Conservation (phyloP, 1,140 invertebrate species). For the Drosophila serrata region DNA sequence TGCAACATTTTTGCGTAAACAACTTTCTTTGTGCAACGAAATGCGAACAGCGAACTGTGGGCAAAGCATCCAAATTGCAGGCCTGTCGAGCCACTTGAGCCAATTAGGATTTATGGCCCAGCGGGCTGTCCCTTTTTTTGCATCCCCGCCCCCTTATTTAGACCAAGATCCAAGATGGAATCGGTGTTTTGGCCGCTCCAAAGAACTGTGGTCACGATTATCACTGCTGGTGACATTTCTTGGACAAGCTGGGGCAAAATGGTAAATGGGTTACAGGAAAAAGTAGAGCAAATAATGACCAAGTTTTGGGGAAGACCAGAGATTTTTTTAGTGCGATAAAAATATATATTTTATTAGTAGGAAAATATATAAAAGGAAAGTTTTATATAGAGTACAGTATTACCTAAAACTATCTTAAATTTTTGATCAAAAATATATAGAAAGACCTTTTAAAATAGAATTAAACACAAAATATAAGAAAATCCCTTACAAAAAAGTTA, state of each 20-base stretch:
- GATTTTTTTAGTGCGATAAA: too few species aligned
- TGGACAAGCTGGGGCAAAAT: slow-evolving; percentile 3
- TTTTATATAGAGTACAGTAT: background rate
- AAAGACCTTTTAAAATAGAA: background rate
- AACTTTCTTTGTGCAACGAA: slow-evolving; percentile 72
- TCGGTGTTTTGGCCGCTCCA: background rate
- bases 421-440: background rate
- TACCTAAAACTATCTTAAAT: background rate
- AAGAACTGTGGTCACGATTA: slow-evolving; percentile 32
- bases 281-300: too few species aligned
- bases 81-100: slow-evolving; percentile 60
- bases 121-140: slow-evolving; percentile 18
- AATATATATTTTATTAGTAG: background rate
- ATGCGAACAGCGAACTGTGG: slow-evolving; percentile 41
- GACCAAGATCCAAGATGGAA: background rate
- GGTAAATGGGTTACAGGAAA: background rate
- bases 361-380: background rate
- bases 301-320: background rate
- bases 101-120: slow-evolving; percentile 71
- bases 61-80: slow-evolving; percentile 44
- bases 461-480: too few species aligned
- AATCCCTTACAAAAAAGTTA: background rate
- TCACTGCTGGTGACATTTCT: slow-evolving; percentile 36
- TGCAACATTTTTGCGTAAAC: slow-evolving; percentile 74
- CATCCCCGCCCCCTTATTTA: background rate